These are phyloP conservation scores for Recurvirostra avosetta DNA, from an alignment of 2,113 vertebrate species.

Conservation along the genomic window DNA sequence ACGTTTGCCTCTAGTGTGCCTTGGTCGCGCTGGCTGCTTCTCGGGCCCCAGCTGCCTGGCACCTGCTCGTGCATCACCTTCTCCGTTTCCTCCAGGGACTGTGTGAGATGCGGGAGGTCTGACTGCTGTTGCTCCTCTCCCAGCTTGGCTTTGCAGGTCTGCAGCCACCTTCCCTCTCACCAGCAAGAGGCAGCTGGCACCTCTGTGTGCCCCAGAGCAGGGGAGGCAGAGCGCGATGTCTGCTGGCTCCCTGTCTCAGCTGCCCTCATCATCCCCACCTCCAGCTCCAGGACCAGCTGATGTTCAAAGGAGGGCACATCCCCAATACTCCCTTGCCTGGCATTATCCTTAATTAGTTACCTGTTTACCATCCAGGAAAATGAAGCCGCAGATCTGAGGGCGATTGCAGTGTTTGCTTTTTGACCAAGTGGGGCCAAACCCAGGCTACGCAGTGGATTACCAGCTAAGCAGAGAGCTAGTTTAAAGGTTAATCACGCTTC, in stretches of 20 bases:
- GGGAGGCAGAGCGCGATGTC: neutral
- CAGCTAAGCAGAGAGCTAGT: neutral
- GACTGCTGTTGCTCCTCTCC: neutral
- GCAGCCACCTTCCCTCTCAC: neutral
- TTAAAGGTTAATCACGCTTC: conserved; percentile 22
- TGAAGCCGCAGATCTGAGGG: neutral
- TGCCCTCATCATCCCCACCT: neutral
- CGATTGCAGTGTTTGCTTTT: neutral
- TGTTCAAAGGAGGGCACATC: neutral
- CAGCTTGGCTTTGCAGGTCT: neutral
- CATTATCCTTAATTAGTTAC: neutral
- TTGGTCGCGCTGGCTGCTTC: neutral
- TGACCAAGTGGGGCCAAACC: neutral
- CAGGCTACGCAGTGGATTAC: neutral
- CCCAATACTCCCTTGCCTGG: neutral
- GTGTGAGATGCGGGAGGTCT: accelerated
- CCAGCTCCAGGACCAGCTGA: neutral
- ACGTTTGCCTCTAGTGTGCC: neutral
- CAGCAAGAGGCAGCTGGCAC: accelerated
- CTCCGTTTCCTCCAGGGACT: accelerated
- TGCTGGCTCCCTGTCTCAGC: accelerated
- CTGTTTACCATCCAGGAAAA: neutral
- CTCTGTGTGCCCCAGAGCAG: neutral
- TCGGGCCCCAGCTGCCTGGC: neutral
- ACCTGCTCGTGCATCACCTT: neutral